Evolutionary conservation across 2,888 invertebrate genomes (phyloP), one percentile per base, ranked within the genome.

Genomic region (Stramonita haemastoma): DNA sequence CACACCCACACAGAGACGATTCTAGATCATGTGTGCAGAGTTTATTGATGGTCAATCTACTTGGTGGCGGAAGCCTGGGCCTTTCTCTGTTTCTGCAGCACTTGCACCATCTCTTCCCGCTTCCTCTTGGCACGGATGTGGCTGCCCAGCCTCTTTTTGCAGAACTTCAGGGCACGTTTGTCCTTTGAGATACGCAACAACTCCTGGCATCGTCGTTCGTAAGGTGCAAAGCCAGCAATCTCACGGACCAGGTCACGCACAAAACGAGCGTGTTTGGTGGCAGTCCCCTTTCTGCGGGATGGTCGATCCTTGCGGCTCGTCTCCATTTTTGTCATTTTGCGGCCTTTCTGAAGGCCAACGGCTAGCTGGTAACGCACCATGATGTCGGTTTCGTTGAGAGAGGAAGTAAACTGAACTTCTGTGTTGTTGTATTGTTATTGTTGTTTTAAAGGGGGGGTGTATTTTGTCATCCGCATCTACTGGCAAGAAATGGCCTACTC

Each of bases 71-170:
- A n/a, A 8, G 87, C 57, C 34, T 91, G 91, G 17, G 98, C 98
- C 97, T 99, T 99, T 96, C 99, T 98, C 98, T 99, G 98, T 97
- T 98, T 98, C 94, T 98, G 98, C 94, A 99, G 97, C 92, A 99
- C 98, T 96, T 98, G 98, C 96, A 98, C 98, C 95, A 99, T 97
- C 96, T 99, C 99, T 96, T 99, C 99, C 96, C 99, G 98, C 98
- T 99, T 99, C 98, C 98, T 99, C 97, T 99, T 99, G 94, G 98
- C 99, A 95, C 99, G 98, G 96, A 99, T 98, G 97, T 99, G 99
- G 94, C 99, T 98, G 95, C 99, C 99, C 96, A 99, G 97, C 96
- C 97, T 97, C 95, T 98, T 98, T 97, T 99, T 99, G 96, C 99
- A 97, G 97, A 99, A 99, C 96, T 99, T 99, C 91, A 99, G 97